Evolutionary conservation across 2,888 invertebrate genomes (phyloP).

Genomic region (Germaria angustata): DNA sequence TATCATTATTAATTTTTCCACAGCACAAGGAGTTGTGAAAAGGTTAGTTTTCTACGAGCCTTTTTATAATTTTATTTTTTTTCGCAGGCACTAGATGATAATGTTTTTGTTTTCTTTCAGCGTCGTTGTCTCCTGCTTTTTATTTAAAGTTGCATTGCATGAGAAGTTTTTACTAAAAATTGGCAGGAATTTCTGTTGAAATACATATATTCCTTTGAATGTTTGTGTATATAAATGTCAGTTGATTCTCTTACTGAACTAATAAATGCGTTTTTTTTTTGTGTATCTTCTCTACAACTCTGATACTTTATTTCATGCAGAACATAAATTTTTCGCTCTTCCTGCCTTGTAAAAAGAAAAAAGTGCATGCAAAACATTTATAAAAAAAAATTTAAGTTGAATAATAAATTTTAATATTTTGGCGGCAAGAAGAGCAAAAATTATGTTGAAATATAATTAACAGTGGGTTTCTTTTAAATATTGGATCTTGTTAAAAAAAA

Average conservation of each 20-base stretch:
- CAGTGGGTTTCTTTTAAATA: background rate
- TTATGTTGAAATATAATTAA: background rate
- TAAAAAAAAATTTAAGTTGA: conserved; percentile 24
- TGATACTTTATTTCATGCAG: conserved; percentile 63
- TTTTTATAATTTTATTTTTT: conserved; percentile 33
- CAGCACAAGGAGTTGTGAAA: conserved; percentile 11
- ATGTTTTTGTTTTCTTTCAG: conserved; percentile 18
- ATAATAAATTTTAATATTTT: conserved; percentile 61
- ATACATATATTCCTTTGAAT: too few species aligned
- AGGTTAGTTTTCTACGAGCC: conserved; percentile 19
- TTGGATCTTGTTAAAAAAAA: background rate
- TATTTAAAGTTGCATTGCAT: conserved; percentile 26
- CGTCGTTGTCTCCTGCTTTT: conserved; percentile 27
- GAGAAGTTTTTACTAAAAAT: conserved; percentile 50
- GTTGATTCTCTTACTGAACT: conserved; percentile 38
- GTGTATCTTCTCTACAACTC: conserved; percentile 25
- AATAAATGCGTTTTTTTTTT: conserved; percentile 62
- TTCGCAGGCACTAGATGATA: conserved; percentile 32
- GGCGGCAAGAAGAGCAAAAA: conserved; percentile 49
- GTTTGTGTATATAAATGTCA: background rate
- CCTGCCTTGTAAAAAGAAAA: background rate
- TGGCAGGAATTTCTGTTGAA: conserved; percentile 53
- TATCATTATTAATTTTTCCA: conserved; percentile 26
- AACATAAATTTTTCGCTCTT: conserved; percentile 58
- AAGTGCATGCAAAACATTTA: conserved; percentile 14